Evolutionary conservation across 2,113 vertebrate genomes (phyloP).

Genomic region (Pseudorasbora parva): DNA sequence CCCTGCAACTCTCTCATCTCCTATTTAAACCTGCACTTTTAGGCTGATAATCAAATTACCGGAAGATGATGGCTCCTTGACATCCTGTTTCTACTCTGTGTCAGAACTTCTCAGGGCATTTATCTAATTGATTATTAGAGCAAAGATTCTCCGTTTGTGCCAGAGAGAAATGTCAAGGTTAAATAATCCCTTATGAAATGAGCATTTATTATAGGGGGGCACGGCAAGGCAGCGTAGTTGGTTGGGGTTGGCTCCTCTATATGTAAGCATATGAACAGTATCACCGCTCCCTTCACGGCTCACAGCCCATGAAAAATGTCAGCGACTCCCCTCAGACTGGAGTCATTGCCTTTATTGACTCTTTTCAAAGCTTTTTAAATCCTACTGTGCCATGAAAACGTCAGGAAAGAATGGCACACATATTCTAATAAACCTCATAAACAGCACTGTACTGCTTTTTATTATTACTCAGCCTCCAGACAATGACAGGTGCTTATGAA

Average conservation of each 20-base stretch:
- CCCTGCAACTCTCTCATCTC: background rate
- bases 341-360: constrained; percentile 19
- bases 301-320: constrained; percentile 38
- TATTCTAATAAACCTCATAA: constrained; percentile 12
- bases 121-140: constrained; percentile 48
- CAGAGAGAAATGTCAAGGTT: constrained; percentile 63
- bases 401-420: background rate
- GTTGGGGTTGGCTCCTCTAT: background rate
- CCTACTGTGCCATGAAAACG: background rate
- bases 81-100: constrained; percentile 32
- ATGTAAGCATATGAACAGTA: constrained; percentile 13
- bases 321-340: constrained; percentile 35
- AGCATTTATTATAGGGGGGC: constrained; percentile 31
- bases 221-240: background rate
- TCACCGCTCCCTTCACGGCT: background rate
- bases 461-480: background rate
- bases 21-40: constrained; percentile 11
- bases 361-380: constrained; percentile 30
- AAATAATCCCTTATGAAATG: constrained; percentile 48
- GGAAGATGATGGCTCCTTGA: constrained; percentile 50
- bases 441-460: background rate
- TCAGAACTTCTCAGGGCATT: constrained; percentile 38
- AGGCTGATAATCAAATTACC: constrained; percentile 42
- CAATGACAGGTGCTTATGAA: background rate
- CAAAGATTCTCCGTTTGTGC: constrained; percentile 17